These are phyloP conservation scores for Motacilla tschutschensis DNA, from an alignment of 2,113 vertebrate species.

Conservation along the genomic window DNA sequence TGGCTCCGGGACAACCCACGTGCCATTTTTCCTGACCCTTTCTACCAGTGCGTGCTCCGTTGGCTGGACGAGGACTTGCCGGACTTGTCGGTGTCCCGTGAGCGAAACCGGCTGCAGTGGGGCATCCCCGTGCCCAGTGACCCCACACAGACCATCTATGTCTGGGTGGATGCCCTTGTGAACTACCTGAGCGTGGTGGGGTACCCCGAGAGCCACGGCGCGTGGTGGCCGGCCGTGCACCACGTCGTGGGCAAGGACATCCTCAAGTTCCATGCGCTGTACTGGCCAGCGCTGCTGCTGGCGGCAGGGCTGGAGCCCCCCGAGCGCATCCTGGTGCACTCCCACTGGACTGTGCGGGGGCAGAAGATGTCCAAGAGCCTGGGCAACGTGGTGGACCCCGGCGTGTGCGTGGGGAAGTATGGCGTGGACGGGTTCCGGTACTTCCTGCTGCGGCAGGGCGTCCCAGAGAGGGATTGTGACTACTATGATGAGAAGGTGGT, in stretches of 20 bases:
- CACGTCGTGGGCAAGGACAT: slow-evolving; percentile 96
- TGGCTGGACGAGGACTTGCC: slow-evolving; percentile 89
- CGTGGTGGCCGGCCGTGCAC: slow-evolving; percentile 78
- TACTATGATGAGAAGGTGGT: slow-evolving; percentile 85
- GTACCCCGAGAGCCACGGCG: slow-evolving; percentile 77
- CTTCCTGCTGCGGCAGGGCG: slow-evolving; percentile 91
- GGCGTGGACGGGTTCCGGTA: slow-evolving; percentile 90
- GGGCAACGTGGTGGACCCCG: slow-evolving; percentile 88
- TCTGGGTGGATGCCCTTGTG: slow-evolving; percentile 95
- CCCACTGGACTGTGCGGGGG: slow-evolving; percentile 91
- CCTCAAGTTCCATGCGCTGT: slow-evolving; percentile 91
- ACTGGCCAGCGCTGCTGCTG: slow-evolving; percentile 93
- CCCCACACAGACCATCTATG: slow-evolving; percentile 86
- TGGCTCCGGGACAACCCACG: slow-evolving; percentile 81
- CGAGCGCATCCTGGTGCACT: slow-evolving; percentile 84
- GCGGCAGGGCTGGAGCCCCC: slow-evolving; percentile 84
- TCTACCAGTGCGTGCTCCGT: slow-evolving; percentile 72
- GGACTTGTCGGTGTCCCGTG: slow-evolving; percentile 90
- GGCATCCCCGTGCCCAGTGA: slow-evolving; percentile 90
- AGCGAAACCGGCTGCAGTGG: slow-evolving; percentile 86
- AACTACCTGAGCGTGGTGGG: slow-evolving; percentile 90
- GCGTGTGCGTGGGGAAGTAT: slow-evolving; percentile 69
- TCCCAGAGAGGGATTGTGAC: slow-evolving; percentile 89
- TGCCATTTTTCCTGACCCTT: slow-evolving; percentile 78
- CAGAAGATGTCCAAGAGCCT: slow-evolving; percentile 98